Conservation (phyloP, 2,113 vertebrate species). For the Tauraco erythrolophus region DNA sequence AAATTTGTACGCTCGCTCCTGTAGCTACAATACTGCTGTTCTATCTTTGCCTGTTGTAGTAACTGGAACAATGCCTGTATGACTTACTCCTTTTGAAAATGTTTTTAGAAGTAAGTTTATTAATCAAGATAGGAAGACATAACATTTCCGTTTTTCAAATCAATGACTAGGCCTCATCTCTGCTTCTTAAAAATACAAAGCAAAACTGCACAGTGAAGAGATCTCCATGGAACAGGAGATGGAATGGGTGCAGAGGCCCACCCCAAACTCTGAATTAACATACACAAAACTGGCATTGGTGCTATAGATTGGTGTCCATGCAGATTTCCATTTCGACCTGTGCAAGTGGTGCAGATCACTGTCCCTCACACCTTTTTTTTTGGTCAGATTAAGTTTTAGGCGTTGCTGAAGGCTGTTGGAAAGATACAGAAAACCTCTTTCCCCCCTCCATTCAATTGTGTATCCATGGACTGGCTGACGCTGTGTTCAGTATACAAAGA, state of each 20-base stretch:
- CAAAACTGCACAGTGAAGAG: background rate
- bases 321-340: background rate
- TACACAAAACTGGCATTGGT: background rate
- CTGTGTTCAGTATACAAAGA: background rate
- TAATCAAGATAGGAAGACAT: conserved; percentile 16
- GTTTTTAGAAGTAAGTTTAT: conserved; percentile 31
- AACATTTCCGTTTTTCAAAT: background rate
- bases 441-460: background rate
- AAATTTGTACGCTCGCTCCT: background rate
- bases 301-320: background rate
- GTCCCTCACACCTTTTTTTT: background rate
- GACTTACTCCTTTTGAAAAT: conserved; percentile 19
- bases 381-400: background rate
- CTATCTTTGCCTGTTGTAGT: background rate
- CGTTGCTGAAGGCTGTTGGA: background rate
- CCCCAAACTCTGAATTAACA: background rate
- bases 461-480: background rate
- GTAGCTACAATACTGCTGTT: background rate
- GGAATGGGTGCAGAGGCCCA: background rate
- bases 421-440: background rate
- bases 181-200: background rate
- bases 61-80: conserved; percentile 19
- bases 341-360: background rate
- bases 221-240: fast-evolving
- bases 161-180: background rate